These are phyloP conservation scores for Drosophila ananassae DNA, from an alignment of 1,140 invertebrate species.

Conservation along the genomic window DNA sequence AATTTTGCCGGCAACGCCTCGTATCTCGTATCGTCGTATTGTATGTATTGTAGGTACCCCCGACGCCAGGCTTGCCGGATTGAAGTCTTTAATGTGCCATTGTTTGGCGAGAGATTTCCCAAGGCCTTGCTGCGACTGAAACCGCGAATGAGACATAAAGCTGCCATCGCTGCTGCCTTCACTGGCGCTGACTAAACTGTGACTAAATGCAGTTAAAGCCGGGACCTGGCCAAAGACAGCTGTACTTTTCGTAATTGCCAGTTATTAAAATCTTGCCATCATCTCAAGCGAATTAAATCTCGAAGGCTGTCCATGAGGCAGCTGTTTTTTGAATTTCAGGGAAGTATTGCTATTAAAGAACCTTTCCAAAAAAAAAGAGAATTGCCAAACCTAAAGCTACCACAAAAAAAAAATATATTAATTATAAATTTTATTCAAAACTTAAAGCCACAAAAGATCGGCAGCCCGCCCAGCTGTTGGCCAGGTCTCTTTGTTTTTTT, in stretches of 20 bases:
- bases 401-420: conserved; percentile 35
- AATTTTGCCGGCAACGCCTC: conserved; percentile 51
- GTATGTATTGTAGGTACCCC: not conserved
- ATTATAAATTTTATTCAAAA: conserved; percentile 63
- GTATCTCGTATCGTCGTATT: conserved; percentile 4
- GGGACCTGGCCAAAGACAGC: conserved; percentile 34
- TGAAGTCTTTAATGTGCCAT: conserved; percentile 60
- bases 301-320: conserved; percentile 36
- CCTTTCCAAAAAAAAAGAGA: conserved; percentile 48
- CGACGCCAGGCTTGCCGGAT: conserved; percentile 1
- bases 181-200: conserved; percentile 51
- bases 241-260: conserved; percentile 66
- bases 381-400: conserved; percentile 19
- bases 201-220: conserved; percentile 69
- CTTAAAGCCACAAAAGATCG: conserved; percentile 30
- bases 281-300: conserved; percentile 39
- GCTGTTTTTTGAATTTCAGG: conserved; percentile 28
- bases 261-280: conserved; percentile 63
- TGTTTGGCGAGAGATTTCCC: conserved; percentile 61
- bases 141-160: conserved; percentile 50
- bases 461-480: conserved; percentile 53
- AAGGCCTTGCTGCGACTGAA: conserved; percentile 60
- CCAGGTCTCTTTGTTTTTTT: conserved; percentile 28
- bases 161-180: conserved; percentile 50
- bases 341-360: conserved; percentile 44